Evolutionary conservation across 2,113 vertebrate species (phyloP), one percentile per base, ranked within the genome.

Genomic region (Bubo blakistoni): DNA sequence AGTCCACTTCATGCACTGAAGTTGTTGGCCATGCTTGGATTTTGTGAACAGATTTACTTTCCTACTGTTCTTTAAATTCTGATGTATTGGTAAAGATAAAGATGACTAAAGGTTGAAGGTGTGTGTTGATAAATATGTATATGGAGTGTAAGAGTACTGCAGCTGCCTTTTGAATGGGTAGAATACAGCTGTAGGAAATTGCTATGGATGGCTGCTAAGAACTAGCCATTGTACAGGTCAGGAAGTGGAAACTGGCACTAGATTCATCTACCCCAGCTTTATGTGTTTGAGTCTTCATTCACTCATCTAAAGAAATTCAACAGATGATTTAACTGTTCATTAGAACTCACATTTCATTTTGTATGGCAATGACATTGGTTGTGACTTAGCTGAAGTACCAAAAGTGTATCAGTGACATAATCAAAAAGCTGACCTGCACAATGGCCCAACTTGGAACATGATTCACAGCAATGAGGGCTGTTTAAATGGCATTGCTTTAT

Each of bases 31-130:
- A 34, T 94, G 51, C 88, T 88, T 97, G 47, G 46, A 47, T 85
- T 86, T 90, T 95, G 81, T 96, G 94, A 96, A 90, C 91, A 78
- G 93, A 88, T 89, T 97, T 62, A 81, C 59, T 87, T 36, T 69
- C 62, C 51, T 62, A 3, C 51, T 71, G 0, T 76, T 95, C 55
- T 59, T 92, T 97, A 94, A 76, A 93, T 96, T 84, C 71, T 94
- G 76, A 84, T 93, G 36, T 69, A 9, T 63, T 78, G 34, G 30
- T 91, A 66, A 92, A 91, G 81, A 44, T 73, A 40, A 88, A 74
- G 36, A 57, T 88, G 67, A 85, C 62, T 93, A 34, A 92, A 95
- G 66, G 38, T 70, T 84, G 83, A 74, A 88, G 73, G 62, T 90
- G 67, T 40, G 11, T 73, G 46, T 74, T 89, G 76, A 70, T 82